Evolutionary conservation across 2,888 invertebrate genomes (phyloP).

Genomic region (Tortrix viridana): DNA sequence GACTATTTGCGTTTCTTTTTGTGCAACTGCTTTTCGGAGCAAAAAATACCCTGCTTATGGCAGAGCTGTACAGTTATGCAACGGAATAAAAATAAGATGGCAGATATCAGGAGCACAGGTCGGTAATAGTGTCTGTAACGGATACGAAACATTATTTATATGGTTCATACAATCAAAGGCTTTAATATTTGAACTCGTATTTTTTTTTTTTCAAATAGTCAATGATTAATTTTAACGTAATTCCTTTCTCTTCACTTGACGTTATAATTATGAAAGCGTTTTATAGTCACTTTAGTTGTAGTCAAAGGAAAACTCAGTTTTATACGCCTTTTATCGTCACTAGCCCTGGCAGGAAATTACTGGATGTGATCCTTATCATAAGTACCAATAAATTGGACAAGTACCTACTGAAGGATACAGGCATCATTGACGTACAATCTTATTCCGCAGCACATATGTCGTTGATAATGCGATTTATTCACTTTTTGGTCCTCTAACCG

Average conservation of each 20-base stretch:
- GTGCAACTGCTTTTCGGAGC: constrained; percentile 48
- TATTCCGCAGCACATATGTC: neutral
- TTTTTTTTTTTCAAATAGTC: too few species aligned
- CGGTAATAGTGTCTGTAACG: constrained; percentile 41
- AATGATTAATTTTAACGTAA: too few species aligned
- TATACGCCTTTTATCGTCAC: too few species aligned
- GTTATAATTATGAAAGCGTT: too few species aligned
- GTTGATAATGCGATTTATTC: constrained; percentile 5
- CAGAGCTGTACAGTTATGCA: constrained; percentile 14
- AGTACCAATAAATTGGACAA: too few species aligned
- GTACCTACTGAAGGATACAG: neutral
- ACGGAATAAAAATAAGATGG: constrained; percentile 12
- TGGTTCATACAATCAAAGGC: too few species aligned
- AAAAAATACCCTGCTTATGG: constrained; percentile 21
- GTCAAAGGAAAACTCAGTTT: too few species aligned
- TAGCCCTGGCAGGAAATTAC: too few species aligned
- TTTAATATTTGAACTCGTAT: too few species aligned
- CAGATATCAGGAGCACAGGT: constrained; percentile 16
- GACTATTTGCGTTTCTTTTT: constrained; percentile 42
- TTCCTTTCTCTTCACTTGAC: too few species aligned
- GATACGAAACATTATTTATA: constrained; percentile 45
- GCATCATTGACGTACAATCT: neutral
- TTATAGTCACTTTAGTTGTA: neutral
- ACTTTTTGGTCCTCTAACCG: neutral
- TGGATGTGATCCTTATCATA: too few species aligned